These are phyloP conservation scores for Mnemiopsis leidyi DNA, from an alignment of 37 sponge, comb jelly and placozoan genomes.

Conservation along the genomic window DNA sequence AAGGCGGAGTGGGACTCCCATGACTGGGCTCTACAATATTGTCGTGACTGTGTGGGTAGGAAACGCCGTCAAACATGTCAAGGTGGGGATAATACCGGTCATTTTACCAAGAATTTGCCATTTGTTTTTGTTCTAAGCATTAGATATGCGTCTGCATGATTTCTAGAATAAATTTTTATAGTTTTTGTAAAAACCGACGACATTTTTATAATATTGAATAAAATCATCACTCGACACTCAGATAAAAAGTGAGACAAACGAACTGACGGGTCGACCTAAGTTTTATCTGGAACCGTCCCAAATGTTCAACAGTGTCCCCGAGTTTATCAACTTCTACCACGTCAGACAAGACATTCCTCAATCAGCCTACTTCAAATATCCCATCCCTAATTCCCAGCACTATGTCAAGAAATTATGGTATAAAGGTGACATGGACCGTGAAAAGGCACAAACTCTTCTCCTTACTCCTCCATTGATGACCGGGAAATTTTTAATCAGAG, in stretches of 20 bases:
- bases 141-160: too few species aligned
- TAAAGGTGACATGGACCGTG: conserved; percentile 11
- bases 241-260: neutral
- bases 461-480: neutral
- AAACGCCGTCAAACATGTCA: conserved; percentile 31
- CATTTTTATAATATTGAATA: too few species aligned
- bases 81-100: too few species aligned
- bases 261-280: neutral
- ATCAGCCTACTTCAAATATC: conserved; percentile 39
- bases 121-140: neutral
- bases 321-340: neutral
- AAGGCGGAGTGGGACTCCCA: neutral
- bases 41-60: conserved; percentile 19
- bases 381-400: conserved; percentile 20
- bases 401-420: conserved; percentile 30
- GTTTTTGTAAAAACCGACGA: too few species aligned
- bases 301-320: neutral
- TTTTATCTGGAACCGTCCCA: neutral
- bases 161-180: too few species aligned
- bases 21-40: neutral
- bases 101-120: neutral
- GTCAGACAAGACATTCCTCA: neutral
- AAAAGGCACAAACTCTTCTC: neutral
- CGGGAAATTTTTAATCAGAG: conserved; percentile 23
- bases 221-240: neutral